phyloP scores from a whole-genome alignment of 2,113 vertebrate genomes.

The Stercorarius parasiticus region DNA sequence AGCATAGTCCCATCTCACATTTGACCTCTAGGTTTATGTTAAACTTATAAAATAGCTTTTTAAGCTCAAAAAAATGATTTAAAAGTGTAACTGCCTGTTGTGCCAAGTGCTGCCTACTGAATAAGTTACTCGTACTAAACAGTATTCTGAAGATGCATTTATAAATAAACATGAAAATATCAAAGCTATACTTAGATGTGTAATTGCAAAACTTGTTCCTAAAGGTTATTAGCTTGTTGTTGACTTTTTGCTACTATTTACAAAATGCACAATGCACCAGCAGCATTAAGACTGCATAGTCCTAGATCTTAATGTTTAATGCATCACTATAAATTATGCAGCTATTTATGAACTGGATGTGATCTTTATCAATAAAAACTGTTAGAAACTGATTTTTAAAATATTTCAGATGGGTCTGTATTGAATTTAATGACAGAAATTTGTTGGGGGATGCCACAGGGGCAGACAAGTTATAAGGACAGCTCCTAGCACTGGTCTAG shows the following conservation, averaged over 20 bases:
- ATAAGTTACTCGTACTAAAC: background rate
- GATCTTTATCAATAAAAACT: background rate
- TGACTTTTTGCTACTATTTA: background rate
- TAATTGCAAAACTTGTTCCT: background rate
- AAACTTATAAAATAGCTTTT: background rate
- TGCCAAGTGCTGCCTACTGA: background rate
- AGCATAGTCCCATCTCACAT: background rate
- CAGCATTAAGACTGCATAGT: background rate
- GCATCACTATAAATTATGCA: background rate
- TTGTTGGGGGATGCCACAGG: background rate
- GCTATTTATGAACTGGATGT: background rate
- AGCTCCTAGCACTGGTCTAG: background rate
- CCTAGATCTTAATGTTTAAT: background rate
- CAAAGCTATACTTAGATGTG: background rate
- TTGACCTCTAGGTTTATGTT: background rate
- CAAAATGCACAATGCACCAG: background rate
- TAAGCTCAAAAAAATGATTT: background rate
- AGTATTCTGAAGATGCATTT: background rate
- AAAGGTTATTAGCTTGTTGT: background rate
- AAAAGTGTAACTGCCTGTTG: background rate
- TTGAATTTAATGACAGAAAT: background rate
- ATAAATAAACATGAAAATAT: background rate
- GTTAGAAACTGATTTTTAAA: background rate
- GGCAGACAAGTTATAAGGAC: too few species aligned
- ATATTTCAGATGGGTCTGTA: background rate